Percentiles rank a stretch among this genome's conserved stretches.
Evolutionary conservation across 2,888 invertebrate species (phyloP).

Genomic region (Scelioninae gen. 1): DNA sequence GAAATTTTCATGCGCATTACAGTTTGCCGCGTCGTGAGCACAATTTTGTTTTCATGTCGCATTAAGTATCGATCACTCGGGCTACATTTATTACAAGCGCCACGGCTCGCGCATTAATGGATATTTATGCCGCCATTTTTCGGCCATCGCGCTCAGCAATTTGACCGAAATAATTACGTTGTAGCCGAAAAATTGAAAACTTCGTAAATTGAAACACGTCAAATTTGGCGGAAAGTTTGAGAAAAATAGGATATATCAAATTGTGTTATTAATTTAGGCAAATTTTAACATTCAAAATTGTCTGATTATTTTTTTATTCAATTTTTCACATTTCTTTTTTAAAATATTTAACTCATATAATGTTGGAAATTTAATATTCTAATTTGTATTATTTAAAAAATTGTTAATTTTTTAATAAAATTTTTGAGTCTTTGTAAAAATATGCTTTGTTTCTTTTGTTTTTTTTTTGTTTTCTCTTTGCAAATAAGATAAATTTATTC

Average conservation of each 20-base stretch:
- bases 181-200: constrained; percentile 24
- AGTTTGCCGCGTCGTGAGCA: constrained; percentile 46
- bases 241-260: not conserved
- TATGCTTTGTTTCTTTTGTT: no score
- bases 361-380: no score
- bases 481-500: no score
- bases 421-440: no score
- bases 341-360: no score
- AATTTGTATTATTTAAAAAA: no score
- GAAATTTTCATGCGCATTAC: constrained; percentile 59
- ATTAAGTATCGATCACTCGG: constrained; percentile 57
- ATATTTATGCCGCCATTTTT: constrained; percentile 47
- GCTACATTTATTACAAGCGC: constrained; percentile 42
- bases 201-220: constrained; percentile 1
- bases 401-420: no score
- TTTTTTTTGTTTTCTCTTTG: no score
- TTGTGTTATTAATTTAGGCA: not conserved
- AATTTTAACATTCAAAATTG: not conserved
- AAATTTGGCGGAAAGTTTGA: not conserved
- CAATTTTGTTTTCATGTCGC: constrained; percentile 56
- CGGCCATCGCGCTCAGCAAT: constrained; percentile 18
- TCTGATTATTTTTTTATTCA: not conserved
- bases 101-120: constrained; percentile 42
- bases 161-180: constrained; percentile 42
- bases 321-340: no score